Conservation (phyloP, 1,140 invertebrate genomes). For the Drosophila ananassae region DNA sequence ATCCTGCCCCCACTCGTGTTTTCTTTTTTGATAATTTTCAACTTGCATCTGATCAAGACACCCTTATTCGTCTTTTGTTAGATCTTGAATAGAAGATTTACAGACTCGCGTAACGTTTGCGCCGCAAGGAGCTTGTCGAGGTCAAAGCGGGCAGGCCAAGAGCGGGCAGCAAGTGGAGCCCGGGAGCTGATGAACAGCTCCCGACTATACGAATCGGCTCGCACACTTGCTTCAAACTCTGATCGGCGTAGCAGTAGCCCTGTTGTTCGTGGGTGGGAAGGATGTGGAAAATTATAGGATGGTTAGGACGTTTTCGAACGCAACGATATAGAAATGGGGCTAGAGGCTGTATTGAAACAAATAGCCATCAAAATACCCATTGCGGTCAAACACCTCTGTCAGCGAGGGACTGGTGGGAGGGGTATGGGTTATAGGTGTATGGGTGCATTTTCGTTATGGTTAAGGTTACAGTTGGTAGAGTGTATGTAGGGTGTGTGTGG, state of each 20-base stretch:
- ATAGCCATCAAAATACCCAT: conserved; percentile 5
- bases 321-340: conserved; percentile 11
- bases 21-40: no score
- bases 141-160: background rate
- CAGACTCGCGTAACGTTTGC: background rate
- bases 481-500: conserved; percentile 9
- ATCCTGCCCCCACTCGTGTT: background rate
- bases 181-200: background rate
- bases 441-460: background rate
- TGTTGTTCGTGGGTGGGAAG: conserved; percentile 29
- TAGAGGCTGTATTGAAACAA: background rate
- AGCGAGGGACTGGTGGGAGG: conserved; percentile 12
- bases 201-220: conserved; percentile 12
- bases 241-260: conserved; percentile 60
- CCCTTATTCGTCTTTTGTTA: background rate
- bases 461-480: conserved; percentile 8
- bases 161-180: background rate
- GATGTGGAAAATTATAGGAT: conserved; percentile 6
- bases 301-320: conserved; percentile 13
- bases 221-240: conserved; percentile 41
- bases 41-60: no score
- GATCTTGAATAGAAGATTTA: background rate
- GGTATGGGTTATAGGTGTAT: conserved; percentile 7
- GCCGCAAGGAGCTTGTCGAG: background rate
- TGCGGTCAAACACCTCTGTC: conserved; percentile 43